Evolutionary conservation across 2,113 vertebrate genomes (phyloP).

Genomic region (Lepisosteus oculatus): DNA sequence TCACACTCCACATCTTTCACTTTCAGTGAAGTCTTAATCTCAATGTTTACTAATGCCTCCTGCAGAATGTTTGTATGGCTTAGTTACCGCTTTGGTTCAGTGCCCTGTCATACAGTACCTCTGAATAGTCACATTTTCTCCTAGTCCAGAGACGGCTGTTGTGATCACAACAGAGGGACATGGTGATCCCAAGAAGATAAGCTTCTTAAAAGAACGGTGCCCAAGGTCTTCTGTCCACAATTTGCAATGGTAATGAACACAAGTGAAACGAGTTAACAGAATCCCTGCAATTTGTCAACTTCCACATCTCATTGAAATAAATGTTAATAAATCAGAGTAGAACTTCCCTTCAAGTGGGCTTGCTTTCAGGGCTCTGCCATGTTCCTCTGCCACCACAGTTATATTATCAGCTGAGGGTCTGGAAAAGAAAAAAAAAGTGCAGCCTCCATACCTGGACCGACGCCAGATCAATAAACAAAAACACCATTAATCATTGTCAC

Average conservation of each 20-base stretch:
- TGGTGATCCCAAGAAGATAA: background rate
- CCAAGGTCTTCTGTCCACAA: background rate
- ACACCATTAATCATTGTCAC: constrained; percentile 52
- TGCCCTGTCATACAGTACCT: no score
- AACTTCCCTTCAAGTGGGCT: background rate
- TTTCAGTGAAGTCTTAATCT: no score
- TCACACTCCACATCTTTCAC: no score
- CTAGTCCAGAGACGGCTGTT: no score
- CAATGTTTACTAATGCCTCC: no score
- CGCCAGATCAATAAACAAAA: constrained; percentile 40
- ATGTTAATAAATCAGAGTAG: constrained; percentile 2
- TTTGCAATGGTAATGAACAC: background rate
- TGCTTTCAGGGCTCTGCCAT: background rate
- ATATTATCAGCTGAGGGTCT: constrained; percentile 19
- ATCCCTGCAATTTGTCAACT: background rate
- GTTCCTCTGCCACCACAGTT: background rate
- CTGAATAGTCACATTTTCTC: no score
- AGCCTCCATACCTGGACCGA: constrained; percentile 29
- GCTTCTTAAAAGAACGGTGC: background rate
- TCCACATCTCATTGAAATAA: constrained; percentile 3
- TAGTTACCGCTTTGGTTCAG: no score
- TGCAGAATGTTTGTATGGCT: no score
- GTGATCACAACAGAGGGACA: no score
- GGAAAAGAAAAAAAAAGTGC: constrained; percentile 12
- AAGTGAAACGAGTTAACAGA: background rate